These are phyloP conservation scores for Galerucella nymphaeae DNA, from an alignment of 2,888 invertebrate species.

Conservation along the genomic window DNA sequence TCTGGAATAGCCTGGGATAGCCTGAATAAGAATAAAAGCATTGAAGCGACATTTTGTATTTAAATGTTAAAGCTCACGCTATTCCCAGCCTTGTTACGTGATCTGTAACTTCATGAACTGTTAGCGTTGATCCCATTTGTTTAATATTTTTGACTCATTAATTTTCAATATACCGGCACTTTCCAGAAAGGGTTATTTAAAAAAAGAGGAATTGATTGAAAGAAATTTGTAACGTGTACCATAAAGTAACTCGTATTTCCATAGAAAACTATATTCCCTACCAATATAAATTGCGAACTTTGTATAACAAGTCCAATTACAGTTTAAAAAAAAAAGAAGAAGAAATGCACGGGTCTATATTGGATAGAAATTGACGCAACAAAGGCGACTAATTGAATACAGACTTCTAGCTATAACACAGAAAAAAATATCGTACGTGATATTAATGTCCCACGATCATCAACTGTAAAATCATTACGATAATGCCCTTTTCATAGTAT, in stretches of 20 bases:
- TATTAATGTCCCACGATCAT: no score
- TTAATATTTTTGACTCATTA: slow-evolving; percentile 60
- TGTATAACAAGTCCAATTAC: slow-evolving; percentile 35
- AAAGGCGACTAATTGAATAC: slow-evolving; percentile 60
- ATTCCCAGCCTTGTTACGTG: slow-evolving; percentile 58
- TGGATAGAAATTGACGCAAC: slow-evolving; percentile 53
- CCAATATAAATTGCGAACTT: neutral
- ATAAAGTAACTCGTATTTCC: no score
- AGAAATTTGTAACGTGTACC: no score
- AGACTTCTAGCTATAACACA: slow-evolving; percentile 56
- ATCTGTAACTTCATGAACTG: slow-evolving; percentile 61
- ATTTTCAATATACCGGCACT: slow-evolving; percentile 44
- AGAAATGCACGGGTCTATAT: slow-evolving; percentile 27
- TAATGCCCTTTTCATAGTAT: no score
- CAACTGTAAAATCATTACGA: no score
- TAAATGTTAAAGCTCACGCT: slow-evolving; percentile 61
- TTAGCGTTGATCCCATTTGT: slow-evolving; percentile 58
- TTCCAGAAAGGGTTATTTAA: neutral
- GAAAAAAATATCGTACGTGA: no score
- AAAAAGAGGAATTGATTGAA: slow-evolving; percentile 15
- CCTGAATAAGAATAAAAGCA: slow-evolving; percentile 51
- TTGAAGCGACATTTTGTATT: slow-evolving; percentile 61
- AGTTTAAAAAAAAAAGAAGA: slow-evolving; percentile 29
- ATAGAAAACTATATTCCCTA: no score
- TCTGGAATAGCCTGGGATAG: slow-evolving; percentile 35